Percentiles rank a stretch among this genome's conserved stretches.
Evolutionary conservation across 2,888 invertebrate species (phyloP).

Genomic region (Phyllotreta striolata): DNA sequence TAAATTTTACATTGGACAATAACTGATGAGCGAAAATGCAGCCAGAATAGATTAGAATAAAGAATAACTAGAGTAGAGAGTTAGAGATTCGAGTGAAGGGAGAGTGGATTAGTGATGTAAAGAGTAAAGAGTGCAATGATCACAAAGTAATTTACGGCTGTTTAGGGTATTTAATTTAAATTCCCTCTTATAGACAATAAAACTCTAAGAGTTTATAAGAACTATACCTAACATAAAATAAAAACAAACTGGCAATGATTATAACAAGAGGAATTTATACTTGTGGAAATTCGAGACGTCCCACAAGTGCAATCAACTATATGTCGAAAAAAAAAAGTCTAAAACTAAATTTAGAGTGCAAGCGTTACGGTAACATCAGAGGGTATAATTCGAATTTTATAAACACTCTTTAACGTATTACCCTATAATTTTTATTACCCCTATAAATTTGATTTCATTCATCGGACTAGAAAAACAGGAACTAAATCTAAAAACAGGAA

Average conservation of each 20-base stretch:
- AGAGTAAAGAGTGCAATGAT: too few species aligned
- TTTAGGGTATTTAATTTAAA: too few species aligned
- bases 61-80: too few species aligned
- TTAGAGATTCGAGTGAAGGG: too few species aligned
- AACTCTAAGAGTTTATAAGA: too few species aligned
- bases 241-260: constrained; percentile 1
- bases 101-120: too few species aligned
- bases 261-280: neutral
- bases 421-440: constrained; percentile 35
- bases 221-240: too few species aligned
- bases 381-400: constrained; percentile 15
- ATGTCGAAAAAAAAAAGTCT: constrained; percentile 3
- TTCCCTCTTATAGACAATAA: too few species aligned
- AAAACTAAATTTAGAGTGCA: constrained; percentile 17
- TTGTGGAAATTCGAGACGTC: constrained; percentile 4
- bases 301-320: neutral
- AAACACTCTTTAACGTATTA: constrained; percentile 15
- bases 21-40: too few species aligned
- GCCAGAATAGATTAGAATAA: too few species aligned
- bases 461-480: constrained; percentile 38
- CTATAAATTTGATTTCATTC: constrained; percentile 37
- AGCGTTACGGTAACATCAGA: constrained; percentile 15
- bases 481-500: constrained; percentile 38
- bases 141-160: too few species aligned
- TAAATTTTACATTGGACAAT: too few species aligned